A percentile compares a stretch with the other conserved stretches of the same genome.
These are phyloP conservation scores for Falco biarmicus DNA, from an alignment of 2,797 vertebrate genomes.

Conservation along the genomic window DNA sequence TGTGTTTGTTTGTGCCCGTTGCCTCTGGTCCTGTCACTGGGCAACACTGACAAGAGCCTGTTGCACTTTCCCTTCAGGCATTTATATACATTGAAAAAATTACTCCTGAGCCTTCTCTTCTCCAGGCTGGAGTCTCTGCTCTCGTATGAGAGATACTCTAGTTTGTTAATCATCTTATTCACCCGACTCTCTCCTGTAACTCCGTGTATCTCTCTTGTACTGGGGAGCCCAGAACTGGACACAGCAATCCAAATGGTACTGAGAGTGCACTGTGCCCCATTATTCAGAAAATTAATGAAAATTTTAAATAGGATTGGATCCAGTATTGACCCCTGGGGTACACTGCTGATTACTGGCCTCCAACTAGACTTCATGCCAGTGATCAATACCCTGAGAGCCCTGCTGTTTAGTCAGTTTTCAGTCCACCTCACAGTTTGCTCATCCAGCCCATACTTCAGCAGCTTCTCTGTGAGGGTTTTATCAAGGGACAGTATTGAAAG, in stretches of 20 bases:
- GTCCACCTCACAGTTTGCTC: neutral
- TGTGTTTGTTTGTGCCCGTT: too few species aligned
- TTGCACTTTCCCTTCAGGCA: neutral
- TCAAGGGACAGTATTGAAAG: neutral
- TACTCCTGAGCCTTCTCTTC: neutral
- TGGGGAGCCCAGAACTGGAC: neutral
- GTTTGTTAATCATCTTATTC: neutral
- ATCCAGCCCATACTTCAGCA: neutral
- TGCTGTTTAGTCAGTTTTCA: neutral
- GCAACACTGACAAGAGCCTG: too few species aligned
- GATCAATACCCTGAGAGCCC: too few species aligned
- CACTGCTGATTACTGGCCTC: neutral
- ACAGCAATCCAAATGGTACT: neutral
- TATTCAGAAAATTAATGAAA: neutral
- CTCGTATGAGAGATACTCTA: neutral
- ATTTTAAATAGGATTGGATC: neutral
- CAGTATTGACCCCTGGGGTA: neutral
- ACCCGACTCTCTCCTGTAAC: neutral
- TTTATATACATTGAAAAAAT: neutral
- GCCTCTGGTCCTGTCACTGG: too few species aligned
- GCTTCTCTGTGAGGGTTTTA: neutral
- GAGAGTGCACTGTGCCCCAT: too few species aligned
- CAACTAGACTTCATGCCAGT: neutral
- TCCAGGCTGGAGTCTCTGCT: neutral
- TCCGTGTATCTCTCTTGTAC: neutral